Conservation (phyloP, 2,888 invertebrate species). For the Teleiodes luculella region DNA sequence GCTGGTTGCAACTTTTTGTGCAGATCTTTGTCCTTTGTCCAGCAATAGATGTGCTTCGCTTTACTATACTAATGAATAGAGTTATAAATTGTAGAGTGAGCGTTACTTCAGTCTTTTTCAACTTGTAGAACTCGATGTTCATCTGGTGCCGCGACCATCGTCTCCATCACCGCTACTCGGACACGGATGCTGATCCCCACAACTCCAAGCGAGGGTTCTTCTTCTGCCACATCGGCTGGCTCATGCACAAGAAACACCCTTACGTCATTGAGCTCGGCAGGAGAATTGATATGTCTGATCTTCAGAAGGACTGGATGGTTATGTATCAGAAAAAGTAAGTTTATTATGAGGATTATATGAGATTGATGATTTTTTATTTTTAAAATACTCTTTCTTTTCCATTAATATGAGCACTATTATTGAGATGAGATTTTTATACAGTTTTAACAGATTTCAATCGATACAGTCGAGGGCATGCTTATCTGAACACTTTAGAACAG, state of each 20-base stretch:
- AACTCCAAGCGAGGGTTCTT: constrained; percentile 90
- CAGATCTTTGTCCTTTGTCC: too few relatives aligned
- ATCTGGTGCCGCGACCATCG: constrained; percentile 90
- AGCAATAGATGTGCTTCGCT: too few relatives aligned
- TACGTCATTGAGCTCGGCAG: constrained; percentile 82
- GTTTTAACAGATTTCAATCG: too few relatives aligned
- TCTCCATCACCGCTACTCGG: constrained; percentile 86
- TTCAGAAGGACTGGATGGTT: constrained; percentile 84
- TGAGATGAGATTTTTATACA: too few relatives aligned
- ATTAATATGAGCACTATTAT: too few relatives aligned
- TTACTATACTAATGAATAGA: too few relatives aligned
- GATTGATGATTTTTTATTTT: not conserved
- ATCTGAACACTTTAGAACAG: too few relatives aligned
- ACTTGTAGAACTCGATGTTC: constrained; percentile 86
- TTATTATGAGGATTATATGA: not conserved
- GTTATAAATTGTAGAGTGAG: too few relatives aligned
- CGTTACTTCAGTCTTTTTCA: too few relatives aligned
- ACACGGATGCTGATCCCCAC: constrained; percentile 87
- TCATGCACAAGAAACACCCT: constrained; percentile 88
- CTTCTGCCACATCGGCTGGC: constrained; percentile 93
- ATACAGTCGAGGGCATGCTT: too few relatives aligned
- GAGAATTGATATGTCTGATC: constrained; percentile 86
- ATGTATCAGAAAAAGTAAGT: constrained; percentile 86
- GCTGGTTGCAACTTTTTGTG: too few relatives aligned
- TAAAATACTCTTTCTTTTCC: too few relatives aligned